These are phyloP conservation scores for Catharus minimus DNA, from an alignment of 2,113 vertebrate genomes.

Conservation along the genomic window DNA sequence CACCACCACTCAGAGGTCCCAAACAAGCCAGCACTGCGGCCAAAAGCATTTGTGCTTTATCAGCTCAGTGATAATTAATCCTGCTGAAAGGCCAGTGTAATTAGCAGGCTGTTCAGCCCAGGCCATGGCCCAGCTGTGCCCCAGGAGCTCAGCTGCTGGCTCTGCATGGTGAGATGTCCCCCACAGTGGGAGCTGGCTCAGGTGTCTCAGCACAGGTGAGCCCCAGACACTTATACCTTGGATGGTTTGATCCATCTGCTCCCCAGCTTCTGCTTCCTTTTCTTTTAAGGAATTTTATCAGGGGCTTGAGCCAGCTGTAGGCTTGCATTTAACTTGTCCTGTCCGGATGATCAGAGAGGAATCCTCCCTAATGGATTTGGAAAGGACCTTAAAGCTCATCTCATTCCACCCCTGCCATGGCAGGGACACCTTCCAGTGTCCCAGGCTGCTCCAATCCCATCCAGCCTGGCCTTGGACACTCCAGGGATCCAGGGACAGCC, in stretches of 20 bases:
- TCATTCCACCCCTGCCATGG: accelerated
- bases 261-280: neutral
- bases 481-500: too few species aligned
- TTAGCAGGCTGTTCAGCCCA: neutral
- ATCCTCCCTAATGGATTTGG: neutral
- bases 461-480: neutral
- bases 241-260: neutral
- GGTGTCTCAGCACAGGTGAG: neutral
- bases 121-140: neutral
- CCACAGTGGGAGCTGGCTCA: neutral
- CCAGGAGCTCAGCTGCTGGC: neutral
- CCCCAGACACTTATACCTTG: accelerated
- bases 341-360: accelerated
- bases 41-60: neutral
- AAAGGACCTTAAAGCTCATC: neutral
- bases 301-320: neutral
- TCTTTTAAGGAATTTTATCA: neutral
- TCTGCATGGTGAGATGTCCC: neutral
- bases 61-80: slow-evolving; percentile 9
- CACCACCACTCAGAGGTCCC: neutral
- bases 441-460: accelerated
- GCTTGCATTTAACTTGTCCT: neutral
- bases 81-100: neutral
- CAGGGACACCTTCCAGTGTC: accelerated
- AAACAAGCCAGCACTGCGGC: neutral